Evolutionary conservation across 2,888 invertebrate genomes (phyloP).

Genomic region (Autographa gamma): DNA sequence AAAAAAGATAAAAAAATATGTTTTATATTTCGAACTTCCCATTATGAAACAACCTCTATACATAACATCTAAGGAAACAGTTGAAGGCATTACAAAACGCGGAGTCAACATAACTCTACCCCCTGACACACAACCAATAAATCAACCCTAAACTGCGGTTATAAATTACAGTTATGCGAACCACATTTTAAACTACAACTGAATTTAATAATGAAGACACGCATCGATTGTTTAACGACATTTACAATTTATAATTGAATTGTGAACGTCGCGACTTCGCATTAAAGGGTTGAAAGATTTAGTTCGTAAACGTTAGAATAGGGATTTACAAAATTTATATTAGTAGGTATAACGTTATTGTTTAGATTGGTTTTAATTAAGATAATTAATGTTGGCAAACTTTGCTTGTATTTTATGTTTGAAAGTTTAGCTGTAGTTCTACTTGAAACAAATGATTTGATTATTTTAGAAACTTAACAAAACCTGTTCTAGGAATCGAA

Average conservation of each 20-base stretch:
- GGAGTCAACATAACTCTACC: slow-evolving; percentile 75
- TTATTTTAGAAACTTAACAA: neutral
- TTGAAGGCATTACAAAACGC: slow-evolving; percentile 71
- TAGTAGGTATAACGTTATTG: slow-evolving; percentile 23
- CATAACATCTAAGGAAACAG: slow-evolving; percentile 49
- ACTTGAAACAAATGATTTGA: neutral
- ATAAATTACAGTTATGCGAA: slow-evolving; percentile 83
- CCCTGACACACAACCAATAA: slow-evolving; percentile 73
- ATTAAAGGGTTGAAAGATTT: slow-evolving; percentile 77
- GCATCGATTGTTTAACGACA: slow-evolving; percentile 87
- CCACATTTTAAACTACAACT: slow-evolving; percentile 84
- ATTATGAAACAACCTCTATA: slow-evolving; percentile 51
- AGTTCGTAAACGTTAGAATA: slow-evolving; percentile 54
- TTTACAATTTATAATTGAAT: slow-evolving; percentile 78
- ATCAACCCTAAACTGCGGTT: slow-evolving; percentile 70
- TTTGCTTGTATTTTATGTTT: neutral
- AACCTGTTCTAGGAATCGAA: too few relatives aligned
- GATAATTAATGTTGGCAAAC: slow-evolving; percentile 3
- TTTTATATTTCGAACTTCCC: neutral
- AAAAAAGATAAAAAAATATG: too few relatives aligned
- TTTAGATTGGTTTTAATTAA: slow-evolving; percentile 20
- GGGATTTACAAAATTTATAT: slow-evolving; percentile 22
- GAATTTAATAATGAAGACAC: slow-evolving; percentile 85
- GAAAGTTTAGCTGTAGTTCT: slow-evolving; percentile 1
- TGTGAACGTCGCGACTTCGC: slow-evolving; percentile 66